phyloP scores from a whole-genome alignment of 2,888 invertebrate species.

The Hedya salicella region DNA sequence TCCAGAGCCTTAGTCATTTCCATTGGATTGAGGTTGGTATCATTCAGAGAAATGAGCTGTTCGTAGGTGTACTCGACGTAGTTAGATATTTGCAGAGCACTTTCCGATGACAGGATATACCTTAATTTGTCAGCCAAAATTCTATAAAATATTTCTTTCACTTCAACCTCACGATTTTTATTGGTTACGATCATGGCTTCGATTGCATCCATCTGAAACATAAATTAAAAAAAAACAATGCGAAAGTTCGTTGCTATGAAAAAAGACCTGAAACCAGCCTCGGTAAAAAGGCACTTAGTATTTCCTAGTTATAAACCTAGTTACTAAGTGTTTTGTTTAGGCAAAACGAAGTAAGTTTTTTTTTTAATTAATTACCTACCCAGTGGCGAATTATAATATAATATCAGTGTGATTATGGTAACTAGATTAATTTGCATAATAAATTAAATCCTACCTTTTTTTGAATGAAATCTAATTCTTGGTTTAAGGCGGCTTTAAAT shows the following conservation, averaged over 20 bases:
- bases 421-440: neutral
- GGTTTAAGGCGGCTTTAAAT: conserved; percentile 61
- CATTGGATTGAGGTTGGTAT: conserved; percentile 83
- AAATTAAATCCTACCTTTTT: conserved; percentile 62
- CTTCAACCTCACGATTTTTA: conserved; percentile 66
- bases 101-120: conserved; percentile 84
- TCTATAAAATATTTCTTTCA: conserved; percentile 70
- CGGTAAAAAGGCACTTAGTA: too few relatives aligned
- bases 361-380: too few relatives aligned
- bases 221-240: too few relatives aligned
- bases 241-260: too few relatives aligned
- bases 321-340: too few relatives aligned
- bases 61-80: conserved; percentile 88
- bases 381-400: too few relatives aligned
- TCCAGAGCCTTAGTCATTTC: conserved; percentile 87
- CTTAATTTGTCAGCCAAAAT: conserved; percentile 77
- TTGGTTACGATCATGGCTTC: conserved; percentile 66
- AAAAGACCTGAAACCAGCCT: too few relatives aligned
- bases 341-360: too few relatives aligned
- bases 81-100: conserved; percentile 85
- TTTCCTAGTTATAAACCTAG: too few relatives aligned
- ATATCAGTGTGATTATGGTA: too few relatives aligned
- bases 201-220: conserved; percentile 63
- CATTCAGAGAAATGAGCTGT: conserved; percentile 85
- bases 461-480: conserved; percentile 68